These are phyloP conservation scores for Numenius arquata DNA, from an alignment of 2,113 vertebrate genomes.

Conservation along the genomic window DNA sequence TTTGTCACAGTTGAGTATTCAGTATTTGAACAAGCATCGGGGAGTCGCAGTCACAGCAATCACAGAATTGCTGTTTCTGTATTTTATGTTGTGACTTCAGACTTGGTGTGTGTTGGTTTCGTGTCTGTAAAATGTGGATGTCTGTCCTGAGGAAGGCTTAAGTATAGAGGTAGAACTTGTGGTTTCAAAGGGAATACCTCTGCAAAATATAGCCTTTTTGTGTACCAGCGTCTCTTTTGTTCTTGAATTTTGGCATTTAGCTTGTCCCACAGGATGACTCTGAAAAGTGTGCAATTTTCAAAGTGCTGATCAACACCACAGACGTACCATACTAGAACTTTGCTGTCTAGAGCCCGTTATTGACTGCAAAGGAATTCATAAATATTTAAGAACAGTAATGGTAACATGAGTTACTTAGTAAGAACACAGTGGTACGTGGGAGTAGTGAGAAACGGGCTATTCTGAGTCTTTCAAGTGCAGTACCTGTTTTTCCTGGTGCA, in stretches of 20 bases:
- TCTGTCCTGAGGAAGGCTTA: neutral
- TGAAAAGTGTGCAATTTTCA: rapidly evolving
- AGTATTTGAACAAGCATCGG: neutral
- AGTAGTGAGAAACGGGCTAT: neutral
- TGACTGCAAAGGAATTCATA: neutral
- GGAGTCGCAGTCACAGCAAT: neutral
- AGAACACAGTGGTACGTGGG: neutral
- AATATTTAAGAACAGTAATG: neutral
- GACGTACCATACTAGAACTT: neutral
- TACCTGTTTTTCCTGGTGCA: neutral
- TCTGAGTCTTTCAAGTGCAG: neutral
- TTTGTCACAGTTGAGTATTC: neutral
- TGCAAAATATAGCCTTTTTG: neutral
- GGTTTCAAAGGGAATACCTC: neutral
- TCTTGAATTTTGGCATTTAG: neutral
- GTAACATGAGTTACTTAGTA: rapidly evolving
- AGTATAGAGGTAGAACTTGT: neutral
- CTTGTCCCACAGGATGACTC: neutral
- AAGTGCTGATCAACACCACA: neutral
- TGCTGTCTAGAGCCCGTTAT: neutral
- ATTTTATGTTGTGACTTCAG: neutral
- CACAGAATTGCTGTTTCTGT: neutral
- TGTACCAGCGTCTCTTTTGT: neutral
- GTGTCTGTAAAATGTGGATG: neutral
- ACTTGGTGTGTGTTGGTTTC: neutral